A percentile compares a stretch with the other conserved stretches of the same genome.
These are phyloP conservation scores for Lasiurus cinereus DNA, from an alignment of 2,113 vertebrate species.

Conservation along the genomic window DNA sequence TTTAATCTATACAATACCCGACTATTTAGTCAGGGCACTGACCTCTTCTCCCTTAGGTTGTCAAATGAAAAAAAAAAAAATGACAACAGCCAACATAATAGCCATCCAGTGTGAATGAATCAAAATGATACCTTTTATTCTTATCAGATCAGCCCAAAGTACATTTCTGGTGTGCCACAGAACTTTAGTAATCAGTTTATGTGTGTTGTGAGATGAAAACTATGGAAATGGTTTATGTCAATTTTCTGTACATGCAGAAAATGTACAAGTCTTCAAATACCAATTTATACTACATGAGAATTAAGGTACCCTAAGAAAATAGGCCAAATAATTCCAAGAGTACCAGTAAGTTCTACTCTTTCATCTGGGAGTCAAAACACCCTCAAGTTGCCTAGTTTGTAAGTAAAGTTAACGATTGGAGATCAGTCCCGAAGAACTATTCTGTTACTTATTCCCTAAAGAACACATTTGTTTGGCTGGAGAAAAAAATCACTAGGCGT, in stretches of 20 bases:
- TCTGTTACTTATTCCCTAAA: not conserved
- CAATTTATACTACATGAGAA: not conserved
- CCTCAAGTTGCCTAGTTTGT: not conserved
- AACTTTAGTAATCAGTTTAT: not conserved
- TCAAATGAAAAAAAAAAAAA: not conserved
- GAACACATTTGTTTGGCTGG: not conserved
- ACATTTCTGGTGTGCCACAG: not conserved
- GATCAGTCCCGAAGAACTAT: not conserved
- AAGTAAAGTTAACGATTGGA: not conserved
- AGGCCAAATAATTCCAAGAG: not conserved
- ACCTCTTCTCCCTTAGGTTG: not conserved
- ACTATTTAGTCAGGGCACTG: not conserved
- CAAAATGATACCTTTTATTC: not conserved
- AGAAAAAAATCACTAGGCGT: not conserved
- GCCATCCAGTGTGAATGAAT: not conserved
- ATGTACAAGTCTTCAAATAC: not conserved
- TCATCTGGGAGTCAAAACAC: not conserved
- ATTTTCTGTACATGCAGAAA: not conserved
- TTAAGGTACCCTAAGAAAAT: not conserved
- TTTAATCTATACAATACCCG: not conserved
- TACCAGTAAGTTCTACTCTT: not conserved
- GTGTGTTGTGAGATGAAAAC: not conserved
- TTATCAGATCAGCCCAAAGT: not conserved
- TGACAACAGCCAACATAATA: not conserved
- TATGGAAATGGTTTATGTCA: not conserved